Conservation (phyloP, 2,888 invertebrate species). For the Ophion obscuratus region DNA sequence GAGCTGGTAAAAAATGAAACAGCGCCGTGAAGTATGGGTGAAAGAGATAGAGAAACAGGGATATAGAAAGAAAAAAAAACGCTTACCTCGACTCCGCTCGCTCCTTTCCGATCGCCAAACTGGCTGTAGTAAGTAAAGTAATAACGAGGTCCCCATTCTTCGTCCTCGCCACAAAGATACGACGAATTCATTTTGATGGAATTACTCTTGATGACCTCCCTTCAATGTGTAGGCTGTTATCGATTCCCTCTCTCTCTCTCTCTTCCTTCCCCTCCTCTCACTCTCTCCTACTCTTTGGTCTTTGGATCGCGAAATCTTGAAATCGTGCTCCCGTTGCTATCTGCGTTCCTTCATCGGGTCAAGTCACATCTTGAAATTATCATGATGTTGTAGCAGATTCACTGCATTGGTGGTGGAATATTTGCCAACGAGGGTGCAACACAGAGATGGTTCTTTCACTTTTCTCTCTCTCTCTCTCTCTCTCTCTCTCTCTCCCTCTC, state of each 20-base stretch:
- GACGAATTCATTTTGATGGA: constrained; percentile 83
- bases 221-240: constrained; percentile 48
- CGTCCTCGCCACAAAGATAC: constrained; percentile 85
- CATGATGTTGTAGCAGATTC: constrained; percentile 46
- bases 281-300: not conserved
- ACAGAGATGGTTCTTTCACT: not conserved
- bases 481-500: constrained; percentile 12
- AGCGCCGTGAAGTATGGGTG: constrained; percentile 2
- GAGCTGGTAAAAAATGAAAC: constrained; percentile 35
- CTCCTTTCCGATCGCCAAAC: constrained; percentile 83
- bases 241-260: constrained; percentile 27
- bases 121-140: constrained; percentile 86
- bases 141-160: constrained; percentile 85
- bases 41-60: not conserved
- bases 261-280: constrained; percentile 11
- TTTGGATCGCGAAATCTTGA: constrained; percentile 45
- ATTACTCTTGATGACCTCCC: constrained; percentile 32
- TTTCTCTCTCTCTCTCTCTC: constrained; percentile 3
- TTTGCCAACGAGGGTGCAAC: not conserved
- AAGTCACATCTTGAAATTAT: constrained; percentile 50
- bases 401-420: constrained; percentile 5
- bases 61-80: constrained; percentile 14
- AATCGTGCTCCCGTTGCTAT: constrained; percentile 37
- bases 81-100: constrained; percentile 82
- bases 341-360: constrained; percentile 52